Base-by-base conservation (phyloP, 2,797 vertebrate genomes). In the Clamator glandarius region DNA sequence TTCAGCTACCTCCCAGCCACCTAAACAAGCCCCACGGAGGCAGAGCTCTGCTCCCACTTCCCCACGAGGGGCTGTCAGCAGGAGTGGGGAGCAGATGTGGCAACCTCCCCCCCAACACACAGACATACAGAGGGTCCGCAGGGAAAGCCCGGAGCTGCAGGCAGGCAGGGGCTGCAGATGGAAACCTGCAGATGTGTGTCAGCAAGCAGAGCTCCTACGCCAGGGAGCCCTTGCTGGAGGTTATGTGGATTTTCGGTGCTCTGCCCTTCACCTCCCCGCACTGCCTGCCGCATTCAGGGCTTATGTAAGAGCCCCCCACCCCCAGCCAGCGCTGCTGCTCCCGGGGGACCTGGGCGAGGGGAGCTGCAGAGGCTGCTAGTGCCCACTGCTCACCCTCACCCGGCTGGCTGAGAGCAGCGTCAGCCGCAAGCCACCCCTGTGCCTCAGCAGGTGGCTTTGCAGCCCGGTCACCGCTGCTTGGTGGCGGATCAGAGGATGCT, bases 201-300 rank as follows among this genome's bases (percentile, higher is more conserved):
- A 91, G 92, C 6, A 1, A 75, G 73, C 86, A 14, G 79, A 74
- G 86, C 77, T 89, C 86, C 88, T 50, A 52, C 26, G 31, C 74
- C 84, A 81, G 86, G 80, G 24, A 94, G 86, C 77, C 90, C 88
- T 90, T 26, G 68, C 93, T 58, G 80, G 67, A 84, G 90, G 91
- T 80, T 92, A 23, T 11, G 80, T 42, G 72, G 50, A 73, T 94
- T 28, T 77, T 51, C 92, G 85, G 72, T 0, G 50, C 89, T 90
- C 94, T 87, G 94, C 68, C 93, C 74, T 94, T 94, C 94, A 80
- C 86, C 86, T 87, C 52, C 89, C 68, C 5, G 29, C 77, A 54
- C 78, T 0, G 84, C 79, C 84, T 95, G 94, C 72, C 25, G 87
- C 76, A 41, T 55, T 26, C 57, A n/a, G 42, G 48, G 31, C 67